A percentile compares a stretch with the other conserved stretches of the same genome.
phyloP scores from a whole-genome alignment of 1,140 invertebrate species.

The Papilio polytes region DNA sequence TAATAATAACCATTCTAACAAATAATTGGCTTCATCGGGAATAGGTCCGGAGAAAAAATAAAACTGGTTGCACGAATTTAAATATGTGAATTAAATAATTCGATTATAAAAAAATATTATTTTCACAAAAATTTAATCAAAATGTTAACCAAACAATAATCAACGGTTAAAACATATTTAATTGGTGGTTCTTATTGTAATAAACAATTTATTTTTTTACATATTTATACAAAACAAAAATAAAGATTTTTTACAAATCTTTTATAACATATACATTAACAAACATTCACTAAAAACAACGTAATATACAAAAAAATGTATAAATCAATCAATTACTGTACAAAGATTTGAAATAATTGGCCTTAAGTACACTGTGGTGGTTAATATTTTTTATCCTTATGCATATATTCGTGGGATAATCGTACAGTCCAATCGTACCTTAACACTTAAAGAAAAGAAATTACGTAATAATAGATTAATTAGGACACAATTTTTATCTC shows the following conservation, averaged over 20 bases:
- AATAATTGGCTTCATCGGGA: too few relatives aligned
- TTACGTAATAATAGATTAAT: conserved; percentile 41
- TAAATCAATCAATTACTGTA: neutral
- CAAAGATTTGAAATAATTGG: neutral
- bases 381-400: neutral
- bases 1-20: too few relatives aligned
- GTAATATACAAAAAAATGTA: conserved; percentile 6
- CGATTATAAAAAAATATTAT: too few relatives aligned
- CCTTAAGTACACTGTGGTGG: neutral
- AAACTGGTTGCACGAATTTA: too few relatives aligned
- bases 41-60: too few relatives aligned
- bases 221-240: conserved; percentile 17
- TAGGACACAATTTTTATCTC: conserved; percentile 52
- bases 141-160: too few relatives aligned
- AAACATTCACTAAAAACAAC: conserved; percentile 12
- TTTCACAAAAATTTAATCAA: too few relatives aligned
- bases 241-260: conserved; percentile 17
- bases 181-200: conserved; percentile 23
- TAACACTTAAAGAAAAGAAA: neutral
- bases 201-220: conserved; percentile 11
- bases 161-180: neutral
- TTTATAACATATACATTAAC: conserved; percentile 10
- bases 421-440: conserved; percentile 6
- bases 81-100: too few relatives aligned
- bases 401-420: neutral